phyloP scores from a whole-genome alignment of 2,113 vertebrate genomes.

The Apodemus speciosus region DNA sequence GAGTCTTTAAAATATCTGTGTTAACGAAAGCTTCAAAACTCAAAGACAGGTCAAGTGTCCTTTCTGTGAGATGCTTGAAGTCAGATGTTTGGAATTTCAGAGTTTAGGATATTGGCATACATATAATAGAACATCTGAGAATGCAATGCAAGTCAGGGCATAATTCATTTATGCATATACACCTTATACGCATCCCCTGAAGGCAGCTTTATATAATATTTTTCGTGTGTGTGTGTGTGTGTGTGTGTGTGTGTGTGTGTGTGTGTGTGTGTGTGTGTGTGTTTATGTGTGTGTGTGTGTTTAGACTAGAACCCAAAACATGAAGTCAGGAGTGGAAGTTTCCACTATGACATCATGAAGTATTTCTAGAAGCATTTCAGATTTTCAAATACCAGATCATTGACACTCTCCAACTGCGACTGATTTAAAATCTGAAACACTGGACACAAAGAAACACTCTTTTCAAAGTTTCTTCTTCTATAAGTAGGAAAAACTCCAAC shows the following conservation, averaged over 20 bases:
- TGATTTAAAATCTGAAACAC: conserved; percentile 10
- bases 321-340: not conserved
- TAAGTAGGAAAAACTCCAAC: not conserved
- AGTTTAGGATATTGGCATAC: not conserved
- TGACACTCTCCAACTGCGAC: not conserved
- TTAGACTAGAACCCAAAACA: not conserved
- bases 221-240: not conserved
- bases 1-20: conserved; percentile 30
- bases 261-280: not conserved
- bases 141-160: not conserved
- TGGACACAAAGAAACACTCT: not conserved
- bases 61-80: not conserved
- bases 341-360: not conserved
- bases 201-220: not conserved
- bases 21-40: conserved; percentile 4
- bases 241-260: not conserved
- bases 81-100: not conserved
- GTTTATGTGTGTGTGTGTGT: not conserved
- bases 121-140: not conserved
- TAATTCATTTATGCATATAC: not conserved
- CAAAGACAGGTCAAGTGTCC: not conserved
- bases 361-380: not conserved
- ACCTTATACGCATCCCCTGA: not conserved
- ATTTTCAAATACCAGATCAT: not conserved
- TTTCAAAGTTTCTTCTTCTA: not conserved